These are phyloP conservation scores for Panorpa germanica DNA, from an alignment of 2,888 invertebrate species.

Conservation along the genomic window DNA sequence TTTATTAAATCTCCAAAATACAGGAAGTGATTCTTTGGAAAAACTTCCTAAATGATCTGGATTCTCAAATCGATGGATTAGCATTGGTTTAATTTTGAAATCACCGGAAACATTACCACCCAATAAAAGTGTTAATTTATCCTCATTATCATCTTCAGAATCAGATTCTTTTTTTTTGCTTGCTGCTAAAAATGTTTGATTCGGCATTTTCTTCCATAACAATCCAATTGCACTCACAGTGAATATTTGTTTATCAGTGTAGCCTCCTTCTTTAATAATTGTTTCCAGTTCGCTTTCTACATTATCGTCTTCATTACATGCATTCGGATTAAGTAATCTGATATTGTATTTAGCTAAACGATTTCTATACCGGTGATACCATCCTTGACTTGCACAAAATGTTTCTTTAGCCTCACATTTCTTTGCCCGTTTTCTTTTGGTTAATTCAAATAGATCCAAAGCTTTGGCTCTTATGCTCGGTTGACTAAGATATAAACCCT, in stretches of 20 bases:
- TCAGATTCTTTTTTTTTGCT: neutral
- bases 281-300: neutral
- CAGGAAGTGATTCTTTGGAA: constrained; percentile 6
- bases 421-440: no score
- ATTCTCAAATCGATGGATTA: neutral
- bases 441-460: no score
- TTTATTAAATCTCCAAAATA: constrained; percentile 6
- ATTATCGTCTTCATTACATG: no score
- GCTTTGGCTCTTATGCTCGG: no score
- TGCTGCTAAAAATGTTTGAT: neutral
- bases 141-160: neutral
- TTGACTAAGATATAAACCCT: no score
- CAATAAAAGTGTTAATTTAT: neutral
- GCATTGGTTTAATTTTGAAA: constrained; percentile 5
- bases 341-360: no score
- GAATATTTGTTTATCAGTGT: constrained; percentile 5
- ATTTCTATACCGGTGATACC: no score
- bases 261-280: constrained; percentile 4
- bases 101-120: constrained; percentile 6
- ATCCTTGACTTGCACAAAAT: no score
- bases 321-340: no score
- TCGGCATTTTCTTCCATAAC: constrained; percentile 3
- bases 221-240: constrained; percentile 4
- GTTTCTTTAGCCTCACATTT: no score
- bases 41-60: constrained; percentile 1